A percentile compares a stretch with the other conserved stretches of the same genome.
Evolutionary conservation across 2,797 vertebrate species (phyloP).

Genomic region (Atherinosoma microstoma): DNA sequence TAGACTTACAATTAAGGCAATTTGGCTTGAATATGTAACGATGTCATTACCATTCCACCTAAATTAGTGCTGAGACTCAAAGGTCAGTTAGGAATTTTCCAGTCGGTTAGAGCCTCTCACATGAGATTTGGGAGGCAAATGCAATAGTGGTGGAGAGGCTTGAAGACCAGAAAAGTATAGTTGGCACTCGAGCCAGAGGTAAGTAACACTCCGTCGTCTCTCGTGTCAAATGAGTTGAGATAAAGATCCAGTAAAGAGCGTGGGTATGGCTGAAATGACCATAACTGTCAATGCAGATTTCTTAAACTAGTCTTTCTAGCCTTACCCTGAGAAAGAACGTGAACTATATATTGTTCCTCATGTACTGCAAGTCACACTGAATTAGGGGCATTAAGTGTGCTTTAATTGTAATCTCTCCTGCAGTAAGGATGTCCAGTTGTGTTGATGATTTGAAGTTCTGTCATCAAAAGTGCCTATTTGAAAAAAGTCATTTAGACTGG

Average conservation of each 20-base stretch:
- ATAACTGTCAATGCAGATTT: constrained; percentile 14
- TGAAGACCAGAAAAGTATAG: constrained; percentile 72
- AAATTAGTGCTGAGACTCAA: constrained; percentile 94
- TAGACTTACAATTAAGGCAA: constrained; percentile 98
- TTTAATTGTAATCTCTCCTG: constrained; percentile 7
- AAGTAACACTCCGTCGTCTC: constrained; percentile 29
- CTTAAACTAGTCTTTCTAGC: constrained; percentile 3
- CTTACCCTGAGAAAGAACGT: constrained; percentile 14
- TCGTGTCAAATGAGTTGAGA: constrained; percentile 33
- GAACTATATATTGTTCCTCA: constrained; percentile 15
- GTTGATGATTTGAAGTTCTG: constrained; percentile 26
- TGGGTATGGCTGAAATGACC: constrained; percentile 31
- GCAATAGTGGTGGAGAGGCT: constrained; percentile 76
- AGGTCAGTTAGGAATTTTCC: constrained; percentile 97
- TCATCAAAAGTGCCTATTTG: constrained; percentile 1
- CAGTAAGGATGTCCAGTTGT: constrained; percentile 5
- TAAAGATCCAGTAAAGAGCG: constrained; percentile 12
- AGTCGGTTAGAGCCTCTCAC: constrained; percentile 93
- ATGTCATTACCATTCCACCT: constrained; percentile 97
- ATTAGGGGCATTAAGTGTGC: constrained; percentile 5
- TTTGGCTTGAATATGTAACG: constrained; percentile 98
- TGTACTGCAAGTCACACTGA: constrained; percentile 7
- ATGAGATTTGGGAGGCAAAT: constrained; percentile 85
- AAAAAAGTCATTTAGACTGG: background rate
- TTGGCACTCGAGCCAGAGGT: constrained; percentile 53